Percentiles rank a stretch among this genome's conserved stretches.
Evolutionary conservation across 2,113 vertebrate species (phyloP).

Genomic region (Tetrax tetrax): DNA sequence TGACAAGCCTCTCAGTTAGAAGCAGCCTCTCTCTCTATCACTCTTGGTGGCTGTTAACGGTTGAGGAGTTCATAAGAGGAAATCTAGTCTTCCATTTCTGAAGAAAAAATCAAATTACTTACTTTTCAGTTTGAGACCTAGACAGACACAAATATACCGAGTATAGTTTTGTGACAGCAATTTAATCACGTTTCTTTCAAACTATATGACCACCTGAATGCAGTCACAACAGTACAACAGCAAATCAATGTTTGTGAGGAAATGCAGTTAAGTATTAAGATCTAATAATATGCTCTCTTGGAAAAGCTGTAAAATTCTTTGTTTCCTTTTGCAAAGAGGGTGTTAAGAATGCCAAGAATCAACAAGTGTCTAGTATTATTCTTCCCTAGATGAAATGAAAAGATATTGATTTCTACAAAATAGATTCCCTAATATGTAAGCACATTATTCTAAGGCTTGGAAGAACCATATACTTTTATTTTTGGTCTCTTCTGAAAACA

Average conservation of each 20-base stretch:
- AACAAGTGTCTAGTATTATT: slow-evolving; percentile 59
- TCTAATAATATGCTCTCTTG: slow-evolving; percentile 55
- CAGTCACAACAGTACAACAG: slow-evolving; percentile 30
- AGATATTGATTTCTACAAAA: slow-evolving; percentile 68
- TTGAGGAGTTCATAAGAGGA: not conserved
- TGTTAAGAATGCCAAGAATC: slow-evolving; percentile 47
- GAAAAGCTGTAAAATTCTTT: slow-evolving; percentile 67
- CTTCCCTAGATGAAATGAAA: slow-evolving; percentile 54
- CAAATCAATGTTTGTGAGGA: slow-evolving; percentile 60
- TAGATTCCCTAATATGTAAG: slow-evolving; percentile 45
- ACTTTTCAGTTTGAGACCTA: not conserved
- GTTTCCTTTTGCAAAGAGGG: slow-evolving; percentile 40
- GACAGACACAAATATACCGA: slow-evolving; percentile 37
- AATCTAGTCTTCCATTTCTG: slow-evolving; percentile 19
- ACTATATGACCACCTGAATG: slow-evolving; percentile 64
- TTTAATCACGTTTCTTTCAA: slow-evolving; percentile 66
- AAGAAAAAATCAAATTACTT: slow-evolving; percentile 50
- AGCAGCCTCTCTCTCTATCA: not conserved
- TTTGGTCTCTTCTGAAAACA: slow-evolving; percentile 10
- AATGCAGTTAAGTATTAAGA: slow-evolving; percentile 71
- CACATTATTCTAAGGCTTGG: slow-evolving; percentile 26
- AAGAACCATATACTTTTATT: slow-evolving; percentile 30
- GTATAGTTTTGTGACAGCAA: slow-evolving; percentile 40
- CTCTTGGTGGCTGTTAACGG: not conserved
- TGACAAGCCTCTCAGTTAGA: not conserved